Evolutionary conservation across 2,888 invertebrate species (phyloP).

Genomic region (Sisyra nigra): DNA sequence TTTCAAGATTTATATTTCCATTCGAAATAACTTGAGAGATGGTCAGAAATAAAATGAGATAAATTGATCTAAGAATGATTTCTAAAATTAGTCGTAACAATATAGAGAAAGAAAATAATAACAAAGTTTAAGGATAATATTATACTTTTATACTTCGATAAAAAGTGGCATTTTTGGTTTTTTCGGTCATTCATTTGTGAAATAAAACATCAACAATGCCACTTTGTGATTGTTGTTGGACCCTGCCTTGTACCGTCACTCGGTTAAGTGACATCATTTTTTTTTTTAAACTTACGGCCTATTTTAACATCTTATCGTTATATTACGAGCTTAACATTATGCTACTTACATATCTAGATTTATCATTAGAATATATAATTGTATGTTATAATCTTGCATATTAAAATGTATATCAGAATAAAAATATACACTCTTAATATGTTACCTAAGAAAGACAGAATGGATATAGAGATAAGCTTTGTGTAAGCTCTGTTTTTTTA

Average conservation of each 20-base stretch:
- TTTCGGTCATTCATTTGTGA: too few relatives aligned
- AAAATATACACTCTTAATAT: slow-evolving; percentile 3
- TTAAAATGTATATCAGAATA: not conserved
- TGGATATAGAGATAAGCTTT: slow-evolving; percentile 21
- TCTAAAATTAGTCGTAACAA: too few relatives aligned
- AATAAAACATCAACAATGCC: too few relatives aligned
- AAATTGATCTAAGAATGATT: too few relatives aligned
- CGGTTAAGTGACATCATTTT: not conserved
- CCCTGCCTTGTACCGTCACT: slow-evolving; percentile 19
- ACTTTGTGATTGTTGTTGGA: slow-evolving; percentile 21
- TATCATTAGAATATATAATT: not conserved
- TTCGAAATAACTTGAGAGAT: too few relatives aligned
- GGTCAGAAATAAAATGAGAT: too few relatives aligned
- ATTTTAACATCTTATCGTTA: not conserved
- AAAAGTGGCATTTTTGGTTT: too few relatives aligned
- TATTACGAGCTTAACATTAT: not conserved
- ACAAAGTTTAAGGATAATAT: too few relatives aligned
- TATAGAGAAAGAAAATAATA: too few relatives aligned
- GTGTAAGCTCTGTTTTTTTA: slow-evolving; percentile 3
- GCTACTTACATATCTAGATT: not conserved
- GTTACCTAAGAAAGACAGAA: slow-evolving; percentile 20
- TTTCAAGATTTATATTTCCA: too few relatives aligned
- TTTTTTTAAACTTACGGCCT: not conserved
- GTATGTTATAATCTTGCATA: not conserved
- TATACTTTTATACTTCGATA: too few relatives aligned